Percentiles rank a stretch among this genome's conserved stretches.
These are phyloP conservation scores for Panurus biarmicus DNA, from an alignment of 2,113 vertebrate genomes.

Conservation along the genomic window DNA sequence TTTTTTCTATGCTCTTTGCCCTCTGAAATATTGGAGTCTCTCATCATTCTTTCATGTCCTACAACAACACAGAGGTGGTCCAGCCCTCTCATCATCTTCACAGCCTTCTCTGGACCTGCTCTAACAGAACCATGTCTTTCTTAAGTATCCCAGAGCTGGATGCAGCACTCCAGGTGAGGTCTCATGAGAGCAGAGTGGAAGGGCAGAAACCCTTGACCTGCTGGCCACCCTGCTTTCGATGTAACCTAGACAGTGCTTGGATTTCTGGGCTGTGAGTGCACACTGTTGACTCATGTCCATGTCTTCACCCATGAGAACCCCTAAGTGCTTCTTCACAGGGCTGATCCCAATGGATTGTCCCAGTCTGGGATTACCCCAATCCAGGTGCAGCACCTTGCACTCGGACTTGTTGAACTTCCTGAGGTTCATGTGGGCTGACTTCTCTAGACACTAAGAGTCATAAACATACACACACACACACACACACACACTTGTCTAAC, in stretches of 20 bases:
- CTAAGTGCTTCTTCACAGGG: not conserved
- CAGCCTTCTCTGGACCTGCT: not conserved
- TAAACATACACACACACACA: fast-evolving
- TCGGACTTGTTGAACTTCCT: not conserved
- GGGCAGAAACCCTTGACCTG: not conserved
- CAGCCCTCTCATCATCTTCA: not conserved
- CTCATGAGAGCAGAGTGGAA: not conserved
- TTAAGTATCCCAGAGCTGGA: not conserved
- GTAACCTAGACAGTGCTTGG: not conserved
- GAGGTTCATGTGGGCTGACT: fast-evolving
- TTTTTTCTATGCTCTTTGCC: too few species aligned
- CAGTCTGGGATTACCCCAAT: not conserved
- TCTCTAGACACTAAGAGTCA: not conserved
- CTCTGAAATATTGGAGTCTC: too few species aligned
- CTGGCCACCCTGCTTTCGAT: not conserved
- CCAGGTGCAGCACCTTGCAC: not conserved
- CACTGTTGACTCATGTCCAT: not conserved
- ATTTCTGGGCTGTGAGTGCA: fast-evolving
- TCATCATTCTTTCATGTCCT: too few species aligned
- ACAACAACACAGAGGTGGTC: too few species aligned
- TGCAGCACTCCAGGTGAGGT: not conserved
- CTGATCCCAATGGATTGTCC: not conserved
- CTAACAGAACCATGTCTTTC: not conserved
- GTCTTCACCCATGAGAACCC: not conserved
- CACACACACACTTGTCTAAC: not conserved